These are phyloP conservation scores for Microplitis manilae DNA, from an alignment of 2,888 invertebrate genomes.

Conservation along the genomic window DNA sequence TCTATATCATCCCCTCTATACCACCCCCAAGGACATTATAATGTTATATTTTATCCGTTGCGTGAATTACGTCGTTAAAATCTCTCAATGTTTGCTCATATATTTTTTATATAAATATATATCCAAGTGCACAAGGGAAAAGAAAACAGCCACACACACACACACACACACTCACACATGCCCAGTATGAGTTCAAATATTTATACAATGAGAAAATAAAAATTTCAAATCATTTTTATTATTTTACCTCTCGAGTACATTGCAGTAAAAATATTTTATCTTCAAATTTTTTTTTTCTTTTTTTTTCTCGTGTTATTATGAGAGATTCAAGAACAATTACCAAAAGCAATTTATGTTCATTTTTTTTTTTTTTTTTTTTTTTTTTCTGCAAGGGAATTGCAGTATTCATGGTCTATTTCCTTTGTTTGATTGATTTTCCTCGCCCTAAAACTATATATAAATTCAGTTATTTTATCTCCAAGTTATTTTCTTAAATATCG, in stretches of 20 bases:
- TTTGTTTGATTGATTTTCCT: slow-evolving; percentile 49
- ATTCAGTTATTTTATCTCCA: background rate
- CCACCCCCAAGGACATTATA: background rate
- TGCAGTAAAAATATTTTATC: background rate
- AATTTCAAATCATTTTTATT: background rate
- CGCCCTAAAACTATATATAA: slow-evolving; percentile 17
- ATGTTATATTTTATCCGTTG: background rate
- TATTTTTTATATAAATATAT: too few relatives aligned
- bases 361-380: background rate
- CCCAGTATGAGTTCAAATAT: too few relatives aligned
- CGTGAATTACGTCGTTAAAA: slow-evolving; percentile 50
- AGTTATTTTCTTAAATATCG: background rate
- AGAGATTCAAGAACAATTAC: background rate
- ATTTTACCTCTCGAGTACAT: background rate
- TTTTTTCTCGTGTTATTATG: background rate
- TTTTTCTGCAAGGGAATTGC: slow-evolving; percentile 28
- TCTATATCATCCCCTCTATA: background rate
- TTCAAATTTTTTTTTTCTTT: background rate
- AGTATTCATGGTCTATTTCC: slow-evolving; percentile 50
- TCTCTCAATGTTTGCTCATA: too few relatives aligned
- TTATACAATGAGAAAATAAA: background rate
- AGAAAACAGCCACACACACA: too few relatives aligned
- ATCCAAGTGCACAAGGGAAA: too few relatives aligned
- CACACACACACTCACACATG: too few relatives aligned
- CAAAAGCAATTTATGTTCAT: background rate